Conservation (phyloP, 2,113 vertebrate genomes). For the Scytalopus superciliaris region DNA sequence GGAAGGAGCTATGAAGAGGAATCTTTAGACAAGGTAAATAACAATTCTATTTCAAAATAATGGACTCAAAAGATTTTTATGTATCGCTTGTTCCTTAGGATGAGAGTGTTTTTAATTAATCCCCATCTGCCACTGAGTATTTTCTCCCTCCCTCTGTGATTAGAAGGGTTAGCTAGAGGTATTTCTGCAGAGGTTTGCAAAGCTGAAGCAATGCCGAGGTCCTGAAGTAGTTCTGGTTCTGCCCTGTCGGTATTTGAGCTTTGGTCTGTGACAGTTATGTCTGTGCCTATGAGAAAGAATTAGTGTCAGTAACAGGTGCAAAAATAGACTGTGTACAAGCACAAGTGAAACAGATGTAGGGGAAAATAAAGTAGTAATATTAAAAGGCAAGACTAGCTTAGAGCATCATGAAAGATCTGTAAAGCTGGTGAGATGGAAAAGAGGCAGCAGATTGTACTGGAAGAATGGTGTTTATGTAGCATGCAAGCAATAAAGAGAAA, state of each 20-base stretch:
- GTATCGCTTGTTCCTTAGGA: rapidly evolving
- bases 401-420: neutral
- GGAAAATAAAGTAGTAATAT: neutral
- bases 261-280: neutral
- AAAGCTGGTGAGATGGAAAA: neutral
- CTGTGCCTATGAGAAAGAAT: neutral
- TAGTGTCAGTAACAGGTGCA: neutral
- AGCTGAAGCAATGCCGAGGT: neutral
- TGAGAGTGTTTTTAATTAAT: neutral
- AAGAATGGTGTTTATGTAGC: neutral
- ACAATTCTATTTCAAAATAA: neutral
- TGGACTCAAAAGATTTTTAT: neutral
- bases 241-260: neutral
- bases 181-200: neutral
- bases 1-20: slow-evolving; percentile 74
- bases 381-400: neutral
- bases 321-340: neutral
- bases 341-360: neutral
- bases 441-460: neutral
- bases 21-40: slow-evolving; percentile 85
- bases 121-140: neutral
- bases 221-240: neutral
- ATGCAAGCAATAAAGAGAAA: neutral
- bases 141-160: neutral
- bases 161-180: neutral